phyloP scores from a whole-genome alignment of 2,888 invertebrate genomes.

The Latrodectus elegans region DNA sequence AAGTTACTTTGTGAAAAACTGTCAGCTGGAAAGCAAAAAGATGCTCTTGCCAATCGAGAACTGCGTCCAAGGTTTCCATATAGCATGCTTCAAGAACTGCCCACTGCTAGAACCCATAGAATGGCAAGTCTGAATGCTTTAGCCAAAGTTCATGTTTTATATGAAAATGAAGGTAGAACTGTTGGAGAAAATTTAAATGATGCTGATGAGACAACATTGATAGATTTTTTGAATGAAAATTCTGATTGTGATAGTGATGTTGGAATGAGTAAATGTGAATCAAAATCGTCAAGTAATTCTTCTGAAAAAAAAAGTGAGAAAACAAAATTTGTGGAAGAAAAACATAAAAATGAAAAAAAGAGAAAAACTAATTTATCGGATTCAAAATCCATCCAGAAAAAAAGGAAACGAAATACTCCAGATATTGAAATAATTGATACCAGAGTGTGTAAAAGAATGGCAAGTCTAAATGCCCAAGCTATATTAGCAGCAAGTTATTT shows the following conservation, averaged over 20 bases:
- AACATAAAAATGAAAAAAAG: constrained; percentile 18
- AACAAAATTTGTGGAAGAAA: constrained; percentile 32
- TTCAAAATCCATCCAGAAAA: constrained; percentile 26
- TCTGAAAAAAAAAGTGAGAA: constrained; percentile 24
- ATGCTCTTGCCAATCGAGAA: constrained; percentile 24
- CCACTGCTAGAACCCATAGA: constrained; percentile 75
- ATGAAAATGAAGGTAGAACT: constrained; percentile 84
- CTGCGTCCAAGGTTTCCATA: constrained; percentile 68
- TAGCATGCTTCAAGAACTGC: constrained; percentile 57
- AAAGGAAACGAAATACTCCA: constrained; percentile 72
- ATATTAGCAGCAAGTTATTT: constrained; percentile 89
- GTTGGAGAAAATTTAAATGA: constrained; percentile 54
- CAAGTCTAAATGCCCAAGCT: constrained; percentile 91
- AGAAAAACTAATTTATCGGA: constrained; percentile 15
- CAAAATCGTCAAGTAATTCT: constrained; percentile 7
- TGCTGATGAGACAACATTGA: constrained; percentile 54
- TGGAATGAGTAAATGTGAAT: not conserved
- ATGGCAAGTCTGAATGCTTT: constrained; percentile 91
- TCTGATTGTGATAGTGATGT: constrained; percentile 32
- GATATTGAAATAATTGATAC: constrained; percentile 71
- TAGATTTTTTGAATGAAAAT: constrained; percentile 57
- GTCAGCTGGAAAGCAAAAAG: constrained; percentile 36
- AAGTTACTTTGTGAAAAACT: constrained; percentile 60
- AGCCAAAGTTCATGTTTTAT: constrained; percentile 92
- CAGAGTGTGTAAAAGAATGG: constrained; percentile 83